These are phyloP conservation scores for Pipistrellus kuhlii DNA, from an alignment of 2,797 vertebrate genomes.

Conservation along the genomic window DNA sequence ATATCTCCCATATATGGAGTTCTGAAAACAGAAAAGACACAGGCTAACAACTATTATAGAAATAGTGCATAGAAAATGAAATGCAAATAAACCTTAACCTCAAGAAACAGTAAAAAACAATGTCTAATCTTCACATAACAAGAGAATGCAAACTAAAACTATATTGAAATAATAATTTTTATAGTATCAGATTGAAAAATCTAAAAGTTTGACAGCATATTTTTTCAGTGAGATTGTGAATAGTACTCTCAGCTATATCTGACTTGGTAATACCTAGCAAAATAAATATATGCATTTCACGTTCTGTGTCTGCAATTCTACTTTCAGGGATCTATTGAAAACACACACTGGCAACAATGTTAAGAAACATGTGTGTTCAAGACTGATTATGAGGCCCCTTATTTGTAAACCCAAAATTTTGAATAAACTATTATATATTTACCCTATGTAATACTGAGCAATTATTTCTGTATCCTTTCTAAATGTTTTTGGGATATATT, in stretches of 20 bases:
- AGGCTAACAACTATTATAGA: not conserved
- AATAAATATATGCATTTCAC: not conserved
- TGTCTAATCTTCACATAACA: not conserved
- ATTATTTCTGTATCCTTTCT: not conserved
- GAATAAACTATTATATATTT: not conserved
- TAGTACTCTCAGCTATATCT: not conserved
- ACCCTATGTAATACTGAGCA: not conserved
- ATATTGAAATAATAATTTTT: not conserved
- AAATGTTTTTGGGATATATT: not conserved
- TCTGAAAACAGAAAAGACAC: not conserved
- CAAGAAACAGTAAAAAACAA: not conserved
- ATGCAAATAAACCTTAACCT: not conserved
- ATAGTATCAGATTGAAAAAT: not conserved
- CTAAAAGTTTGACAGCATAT: not conserved
- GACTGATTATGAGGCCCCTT: not conserved
- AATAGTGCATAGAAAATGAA: not conserved
- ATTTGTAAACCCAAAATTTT: not conserved
- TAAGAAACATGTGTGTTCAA: not conserved
- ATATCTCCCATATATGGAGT: not conserved
- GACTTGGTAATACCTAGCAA: not conserved
- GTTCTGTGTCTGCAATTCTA: not conserved
- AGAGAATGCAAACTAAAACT: not conserved
- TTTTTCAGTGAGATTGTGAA: not conserved
- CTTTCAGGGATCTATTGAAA: not conserved
- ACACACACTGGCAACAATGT: not conserved